A percentile compares a stretch with the other conserved stretches of the same genome.
Conservation (phyloP, 2,797 vertebrate genomes). For the Rousettus madagascariensis region DNA sequence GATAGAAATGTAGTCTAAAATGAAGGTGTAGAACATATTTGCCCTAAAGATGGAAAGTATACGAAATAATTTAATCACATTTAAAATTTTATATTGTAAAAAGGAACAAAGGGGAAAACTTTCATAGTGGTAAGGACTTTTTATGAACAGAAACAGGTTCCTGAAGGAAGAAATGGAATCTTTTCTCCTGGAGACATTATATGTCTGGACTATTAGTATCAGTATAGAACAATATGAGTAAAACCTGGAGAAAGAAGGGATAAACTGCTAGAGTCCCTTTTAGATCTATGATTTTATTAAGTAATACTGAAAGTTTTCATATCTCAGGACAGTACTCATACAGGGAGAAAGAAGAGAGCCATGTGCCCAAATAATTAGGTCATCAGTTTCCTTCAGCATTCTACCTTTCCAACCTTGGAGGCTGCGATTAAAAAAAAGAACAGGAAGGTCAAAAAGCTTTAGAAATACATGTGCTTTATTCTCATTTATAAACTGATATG, state of each 20-base stretch:
- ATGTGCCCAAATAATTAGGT: not conserved
- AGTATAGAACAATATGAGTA: not conserved
- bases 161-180: conserved; percentile 39
- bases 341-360: not conserved
- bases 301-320: conserved; percentile 33
- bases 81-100: not conserved
- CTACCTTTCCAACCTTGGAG: not conserved
- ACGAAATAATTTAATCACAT: not conserved
- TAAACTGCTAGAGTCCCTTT: not conserved
- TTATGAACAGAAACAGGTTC: conserved; percentile 24
- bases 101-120: not conserved
- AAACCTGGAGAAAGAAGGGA: not conserved
- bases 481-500: not conserved
- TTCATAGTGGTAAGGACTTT: not conserved
- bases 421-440: not conserved
- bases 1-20: not conserved
- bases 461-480: conserved; percentile 30
- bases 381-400: not conserved
- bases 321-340: not conserved
- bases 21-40: not conserved
- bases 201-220: not conserved
- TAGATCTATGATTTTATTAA: conserved; percentile 27
- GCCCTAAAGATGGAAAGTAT: not conserved
- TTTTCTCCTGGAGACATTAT: conserved; percentile 9
- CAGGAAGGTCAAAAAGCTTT: not conserved